Conservation (phyloP, 2,888 invertebrate genomes). For the Drosophila algonquin region DNA sequence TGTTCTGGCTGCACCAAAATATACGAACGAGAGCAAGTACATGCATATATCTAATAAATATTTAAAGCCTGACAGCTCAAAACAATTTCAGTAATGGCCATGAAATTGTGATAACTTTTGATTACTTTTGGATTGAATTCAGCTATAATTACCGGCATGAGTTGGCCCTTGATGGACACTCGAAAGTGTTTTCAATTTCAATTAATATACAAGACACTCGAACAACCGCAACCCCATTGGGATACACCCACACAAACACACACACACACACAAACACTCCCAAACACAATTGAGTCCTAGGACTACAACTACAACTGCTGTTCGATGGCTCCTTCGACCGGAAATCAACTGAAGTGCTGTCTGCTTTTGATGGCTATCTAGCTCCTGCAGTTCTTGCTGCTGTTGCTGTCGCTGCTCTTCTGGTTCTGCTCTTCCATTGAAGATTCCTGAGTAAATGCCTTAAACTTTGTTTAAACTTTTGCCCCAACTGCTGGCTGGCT, state of each 20-base stretch:
- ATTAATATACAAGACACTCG: slow-evolving; percentile 45
- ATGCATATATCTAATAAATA: slow-evolving; percentile 29
- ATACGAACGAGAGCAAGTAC: neutral
- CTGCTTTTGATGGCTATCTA: slow-evolving; percentile 38
- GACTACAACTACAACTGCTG: slow-evolving; percentile 20
- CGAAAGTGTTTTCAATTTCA: slow-evolving; percentile 40
- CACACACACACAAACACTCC: neutral
- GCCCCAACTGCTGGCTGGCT: slow-evolving; percentile 15
- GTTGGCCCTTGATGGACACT: slow-evolving; percentile 28
- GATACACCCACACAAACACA: too few species aligned
- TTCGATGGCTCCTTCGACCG: slow-evolving; percentile 21
- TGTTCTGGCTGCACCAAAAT: slow-evolving; percentile 21
- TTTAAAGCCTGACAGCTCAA: neutral
- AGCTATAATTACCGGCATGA: slow-evolving; percentile 25
- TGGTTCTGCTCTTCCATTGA: neutral
- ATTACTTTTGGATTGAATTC: neutral
- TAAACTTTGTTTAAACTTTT: slow-evolving; percentile 37
- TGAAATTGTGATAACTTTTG: slow-evolving; percentile 23
- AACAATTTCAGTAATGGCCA: slow-evolving; percentile 1
- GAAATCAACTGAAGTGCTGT: slow-evolving; percentile 27
- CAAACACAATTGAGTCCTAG: slow-evolving; percentile 15
- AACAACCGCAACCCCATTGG: slow-evolving; percentile 15
- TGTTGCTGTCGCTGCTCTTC: neutral
- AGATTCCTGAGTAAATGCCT: slow-evolving; percentile 17
- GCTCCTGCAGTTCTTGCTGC: neutral